Evolutionary conservation across 2,113 vertebrate species (phyloP).

Genomic region (Asarcornis scutulata): DNA sequence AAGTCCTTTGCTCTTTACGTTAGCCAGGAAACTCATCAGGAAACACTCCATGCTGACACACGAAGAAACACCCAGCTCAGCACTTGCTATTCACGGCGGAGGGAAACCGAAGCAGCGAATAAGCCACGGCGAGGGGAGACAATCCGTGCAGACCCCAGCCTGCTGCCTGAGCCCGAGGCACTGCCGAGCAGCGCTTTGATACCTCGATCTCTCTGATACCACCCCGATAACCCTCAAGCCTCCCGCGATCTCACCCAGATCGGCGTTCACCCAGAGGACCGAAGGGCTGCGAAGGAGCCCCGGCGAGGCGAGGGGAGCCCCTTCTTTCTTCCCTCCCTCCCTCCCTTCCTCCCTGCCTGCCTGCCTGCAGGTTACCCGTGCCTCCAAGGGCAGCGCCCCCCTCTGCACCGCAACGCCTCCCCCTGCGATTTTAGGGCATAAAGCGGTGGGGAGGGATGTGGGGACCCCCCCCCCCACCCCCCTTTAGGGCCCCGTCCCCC

Average conservation of each 20-base stretch:
- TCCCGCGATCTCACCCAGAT: neutral
- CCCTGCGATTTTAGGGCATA: fast-evolving
- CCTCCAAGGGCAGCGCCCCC: neutral
- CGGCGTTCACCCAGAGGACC: neutral
- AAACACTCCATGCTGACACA: neutral
- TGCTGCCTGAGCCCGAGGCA: neutral
- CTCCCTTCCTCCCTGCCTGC: no score
- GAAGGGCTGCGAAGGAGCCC: neutral
- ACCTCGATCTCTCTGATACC: neutral
- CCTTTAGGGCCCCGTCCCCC: no score
- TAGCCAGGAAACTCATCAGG: neutral
- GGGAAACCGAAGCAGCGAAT: neutral
- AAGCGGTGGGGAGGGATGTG: neutral
- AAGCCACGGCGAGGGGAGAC: neutral
- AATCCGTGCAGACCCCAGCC: neutral
- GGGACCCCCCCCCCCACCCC: no score
- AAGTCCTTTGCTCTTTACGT: neutral
- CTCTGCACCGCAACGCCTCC: neutral
- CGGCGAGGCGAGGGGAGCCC: no score
- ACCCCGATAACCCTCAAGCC: neutral
- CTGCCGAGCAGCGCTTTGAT: neutral
- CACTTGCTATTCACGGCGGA: neutral
- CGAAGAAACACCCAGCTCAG: neutral
- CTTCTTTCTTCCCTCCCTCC: no score
- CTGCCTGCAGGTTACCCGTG: neutral